Base-by-base conservation (phyloP, 2,888 invertebrate genomes). In the Dysmachus trigonus region DNA sequence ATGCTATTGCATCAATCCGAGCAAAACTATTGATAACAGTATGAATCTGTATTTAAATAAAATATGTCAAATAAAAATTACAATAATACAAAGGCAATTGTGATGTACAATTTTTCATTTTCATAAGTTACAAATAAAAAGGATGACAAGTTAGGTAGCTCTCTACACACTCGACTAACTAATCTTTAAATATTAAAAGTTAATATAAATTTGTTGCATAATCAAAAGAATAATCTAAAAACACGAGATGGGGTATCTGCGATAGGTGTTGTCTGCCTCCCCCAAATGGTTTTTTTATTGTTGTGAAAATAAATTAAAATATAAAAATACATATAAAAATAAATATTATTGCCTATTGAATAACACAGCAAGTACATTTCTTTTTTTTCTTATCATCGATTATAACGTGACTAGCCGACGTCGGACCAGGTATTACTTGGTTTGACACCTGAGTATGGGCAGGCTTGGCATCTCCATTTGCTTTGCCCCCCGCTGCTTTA, bases 321-420 rank as follows among this genome's bases (percentile, higher is more conserved):
- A 87, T 86, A 87, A 86, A 86, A 87, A 86, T 84, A 87, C 83
- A 86, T 82, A 86, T 53, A 85, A 85, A 85, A 83, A 83, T 81
- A 83, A 83, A 86, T 87, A 85, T 87, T 87, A 87, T 88, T 87
- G 89, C 90, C 91, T 97, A 97, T 95, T 97, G 97, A 92, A 97
- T 94, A 92, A 96, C 96, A 94, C 98, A 98, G 94, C 98, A 98
- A 93, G 97, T 96, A 95, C 97, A 97, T 94, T 97, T 97, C 93
- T 96, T 97, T 94, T 97, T 98, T 94, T 98, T 98, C 94, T 98
- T 97, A 91, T 98, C 92, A 86, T 92, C 92, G 89, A 92, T 95
- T 91, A 96, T 96, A 91, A 98, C 97, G 92, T 96, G 97, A 92
- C 98, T 98, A 89, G 97, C 96, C 92, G 97, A 97, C 90, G 94